Base-by-base conservation (phyloP, 2,888 invertebrate species). In the Steromphala cineraria region DNA sequence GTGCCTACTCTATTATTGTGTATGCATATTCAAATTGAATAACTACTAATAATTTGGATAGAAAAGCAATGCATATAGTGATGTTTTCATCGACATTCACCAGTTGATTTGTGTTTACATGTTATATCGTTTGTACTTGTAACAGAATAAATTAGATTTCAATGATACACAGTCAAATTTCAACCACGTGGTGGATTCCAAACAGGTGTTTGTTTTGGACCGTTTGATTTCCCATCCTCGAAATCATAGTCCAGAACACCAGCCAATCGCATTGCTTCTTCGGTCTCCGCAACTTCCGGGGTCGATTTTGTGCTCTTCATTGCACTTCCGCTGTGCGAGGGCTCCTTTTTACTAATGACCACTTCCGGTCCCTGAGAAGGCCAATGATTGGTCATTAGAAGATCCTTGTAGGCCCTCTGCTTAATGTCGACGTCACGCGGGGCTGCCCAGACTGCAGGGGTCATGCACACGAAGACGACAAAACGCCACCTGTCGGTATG, bases 381-480 rank as follows among this genome's bases (percentile, higher is more conserved):
- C 89, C 89, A 89, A 67, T 90, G 89, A 13, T 83, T 75, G n/a
- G 89, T 88, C 83, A 85, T 84, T 17, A 67, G 28, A 19, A 87
- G 67, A 0, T 83, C 36, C 5, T 85, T 74, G 74, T 87, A 90
- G 0, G 88, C 88, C n/a, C 83, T 62, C 56, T 67, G 56, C 75
- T 88, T 89, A 2, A 53, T 80, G 13, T 46, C 62, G 15, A 89
- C 28, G 74, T 90, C 89, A 28, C 80, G 76, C 21, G 78, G 75
- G 19, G 81, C 81, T 15, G 89, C 88, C 90, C 89, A 90, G 5
- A 78, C 80, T 0, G 90, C 89, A 15, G 90, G 90, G 15, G 86
- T 85, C 90, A 89, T 89, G 62, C 87, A 89, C 15, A 87, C 87
- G 78, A 90, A 89, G 0, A 87, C 84, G 21, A 85, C 85, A 76